These are phyloP conservation scores for Chaetodon trifasciatus DNA, from an alignment of 2,797 vertebrate species.

Conservation along the genomic window DNA sequence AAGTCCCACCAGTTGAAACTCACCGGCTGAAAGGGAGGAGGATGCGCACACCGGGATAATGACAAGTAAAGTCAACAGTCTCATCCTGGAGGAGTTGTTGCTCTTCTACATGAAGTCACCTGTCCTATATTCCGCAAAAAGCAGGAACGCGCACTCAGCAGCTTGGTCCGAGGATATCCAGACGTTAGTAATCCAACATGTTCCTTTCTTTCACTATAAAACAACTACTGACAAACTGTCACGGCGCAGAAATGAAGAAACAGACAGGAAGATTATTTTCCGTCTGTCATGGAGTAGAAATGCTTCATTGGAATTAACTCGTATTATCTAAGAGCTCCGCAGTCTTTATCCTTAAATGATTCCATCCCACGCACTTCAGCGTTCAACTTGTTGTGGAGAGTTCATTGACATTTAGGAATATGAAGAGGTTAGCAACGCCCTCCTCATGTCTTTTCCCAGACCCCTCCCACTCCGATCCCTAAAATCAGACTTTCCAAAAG, in stretches of 20 bases:
- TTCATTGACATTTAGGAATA: constrained; percentile 74
- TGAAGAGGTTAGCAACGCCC: constrained; percentile 68
- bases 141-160: background rate
- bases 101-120: constrained; percentile 21
- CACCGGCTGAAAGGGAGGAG: constrained; percentile 67
- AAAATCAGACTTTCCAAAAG: constrained; percentile 18
- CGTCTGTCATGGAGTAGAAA: constrained; percentile 3
- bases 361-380: constrained; percentile 33
- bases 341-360: constrained; percentile 20
- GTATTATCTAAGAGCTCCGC: constrained; percentile 3
- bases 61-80: constrained; percentile 66
- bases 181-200: constrained; percentile 7
- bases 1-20: constrained; percentile 54
- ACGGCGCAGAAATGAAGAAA: background rate
- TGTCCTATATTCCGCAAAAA: constrained; percentile 23
- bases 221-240: background rate
- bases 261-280: background rate
- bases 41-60: constrained; percentile 65
- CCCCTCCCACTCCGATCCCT: constrained; percentile 48
- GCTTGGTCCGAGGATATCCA: constrained; percentile 1
- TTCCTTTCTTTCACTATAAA: background rate
- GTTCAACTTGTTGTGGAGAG: constrained; percentile 34
- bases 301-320: background rate
- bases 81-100: constrained; percentile 63
- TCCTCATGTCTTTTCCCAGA: constrained; percentile 42